Conservation (phyloP, 1,140 invertebrate species). For the Drosophila baimaii region DNA sequence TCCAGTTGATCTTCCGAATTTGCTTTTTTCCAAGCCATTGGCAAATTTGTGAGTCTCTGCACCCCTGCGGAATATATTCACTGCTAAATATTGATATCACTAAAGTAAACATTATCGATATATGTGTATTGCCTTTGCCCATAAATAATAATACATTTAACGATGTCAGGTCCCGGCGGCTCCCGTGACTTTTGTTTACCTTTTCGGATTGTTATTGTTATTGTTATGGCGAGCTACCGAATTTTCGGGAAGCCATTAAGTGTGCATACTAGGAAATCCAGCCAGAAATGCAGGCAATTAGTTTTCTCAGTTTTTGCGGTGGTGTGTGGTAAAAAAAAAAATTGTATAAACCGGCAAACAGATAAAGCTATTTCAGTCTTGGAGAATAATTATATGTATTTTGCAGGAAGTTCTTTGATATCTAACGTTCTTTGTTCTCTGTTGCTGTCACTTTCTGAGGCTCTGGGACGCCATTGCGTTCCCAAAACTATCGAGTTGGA, state of each 20-base stretch:
- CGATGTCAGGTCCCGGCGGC: slow-evolving; percentile 11
- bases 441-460: no score
- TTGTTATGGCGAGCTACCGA: slow-evolving; percentile 6
- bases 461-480: no score
- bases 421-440: no score
- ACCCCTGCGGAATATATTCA: slow-evolving; percentile 13
- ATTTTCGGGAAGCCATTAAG: slow-evolving; percentile 31
- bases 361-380: not conserved
- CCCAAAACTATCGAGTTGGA: not conserved
- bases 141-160: slow-evolving; percentile 73
- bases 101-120: slow-evolving; percentile 56
- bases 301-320: not conserved
- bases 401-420: no score
- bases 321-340: not conserved
- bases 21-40: slow-evolving; percentile 10
- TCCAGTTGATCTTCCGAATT: slow-evolving; percentile 17
- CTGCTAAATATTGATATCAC: slow-evolving; percentile 67
- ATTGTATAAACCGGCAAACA: not conserved
- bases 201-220: slow-evolving; percentile 31
- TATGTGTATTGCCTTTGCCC: slow-evolving; percentile 7
- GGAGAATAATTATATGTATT: no score
- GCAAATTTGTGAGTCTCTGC: not conserved
- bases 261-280: slow-evolving; percentile 11
- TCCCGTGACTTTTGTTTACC: slow-evolving; percentile 26
- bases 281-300: slow-evolving; percentile 12